Conservation (phyloP, 2,797 vertebrate genomes). For the Phrynocephalus guinanensis region DNA sequence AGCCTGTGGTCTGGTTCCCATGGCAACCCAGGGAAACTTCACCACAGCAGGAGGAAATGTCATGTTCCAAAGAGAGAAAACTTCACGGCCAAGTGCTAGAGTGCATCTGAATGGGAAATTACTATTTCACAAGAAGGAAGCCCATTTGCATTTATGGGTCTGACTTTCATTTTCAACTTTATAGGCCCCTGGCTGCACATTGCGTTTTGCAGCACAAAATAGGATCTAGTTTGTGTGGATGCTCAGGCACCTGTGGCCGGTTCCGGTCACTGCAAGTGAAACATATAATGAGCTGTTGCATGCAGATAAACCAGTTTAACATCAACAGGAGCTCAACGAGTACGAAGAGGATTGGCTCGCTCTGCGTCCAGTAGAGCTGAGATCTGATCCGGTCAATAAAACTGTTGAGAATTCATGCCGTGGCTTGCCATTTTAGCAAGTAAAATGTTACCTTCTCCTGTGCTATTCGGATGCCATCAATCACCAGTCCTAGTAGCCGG, state of each 20-base stretch:
- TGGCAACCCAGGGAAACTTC: conserved; percentile 62
- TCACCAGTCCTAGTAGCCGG: conserved; percentile 74
- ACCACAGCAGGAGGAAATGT: conserved; percentile 47
- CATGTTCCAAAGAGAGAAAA: conserved; percentile 58
- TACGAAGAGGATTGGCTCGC: neutral
- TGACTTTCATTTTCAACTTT: conserved; percentile 59
- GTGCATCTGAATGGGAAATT: conserved; percentile 59
- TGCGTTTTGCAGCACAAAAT: conserved; percentile 57
- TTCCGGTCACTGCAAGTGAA: fast-evolving
- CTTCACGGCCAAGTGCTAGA: conserved; percentile 59
- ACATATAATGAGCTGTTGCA: neutral
- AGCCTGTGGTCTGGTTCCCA: conserved; percentile 62
- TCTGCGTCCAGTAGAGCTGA: conserved; percentile 20
- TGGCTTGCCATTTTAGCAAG: conserved; percentile 61
- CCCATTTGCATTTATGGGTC: conserved; percentile 66
- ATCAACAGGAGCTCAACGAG: neutral
- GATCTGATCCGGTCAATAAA: conserved; percentile 40
- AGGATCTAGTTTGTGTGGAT: conserved; percentile 34
- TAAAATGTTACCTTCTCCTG: conserved; percentile 67
- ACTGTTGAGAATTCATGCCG: conserved; percentile 51
- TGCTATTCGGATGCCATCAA: conserved; percentile 75
- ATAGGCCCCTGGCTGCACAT: conserved; percentile 50
- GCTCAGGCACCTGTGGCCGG: conserved; percentile 33
- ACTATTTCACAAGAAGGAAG: conserved; percentile 57
- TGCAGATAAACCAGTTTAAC: neutral